Evolutionary conservation across 2,888 invertebrate genomes (phyloP), one percentile per base, ranked within the genome.

Genomic region (Atrina japonica): DNA sequence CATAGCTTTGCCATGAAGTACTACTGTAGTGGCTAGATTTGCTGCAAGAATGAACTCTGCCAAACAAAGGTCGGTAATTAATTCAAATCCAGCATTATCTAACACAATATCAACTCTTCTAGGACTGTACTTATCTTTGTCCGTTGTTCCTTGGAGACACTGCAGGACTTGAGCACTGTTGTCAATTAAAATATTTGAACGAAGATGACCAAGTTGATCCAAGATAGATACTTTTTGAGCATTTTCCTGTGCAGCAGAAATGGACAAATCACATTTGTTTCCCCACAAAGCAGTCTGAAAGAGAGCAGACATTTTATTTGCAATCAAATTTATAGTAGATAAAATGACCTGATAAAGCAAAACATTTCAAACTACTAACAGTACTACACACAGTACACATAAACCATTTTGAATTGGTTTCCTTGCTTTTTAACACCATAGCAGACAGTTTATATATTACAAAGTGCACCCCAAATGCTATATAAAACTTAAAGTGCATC

Each of bases 21-120:
- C 92, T 29, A 98, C 92, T 91, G 93, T 92, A n/a, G 91, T 89
- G n/a, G 93, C 94, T 25, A 92, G 91, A 78, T 90, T 92, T 77
- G 92, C 92, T 77, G 89, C 90, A 68, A 95, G 90, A 0, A 99
- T 89, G 87, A 94, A 96, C 80, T 96, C 95, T 1, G 96, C 96
- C 1, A 99, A 87, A 85, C 96, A 95, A 0, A 99, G 90, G 89
- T 99, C 99, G 0, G 96, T 94, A 81, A 96, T 95, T 0, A 99
- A 86, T 91, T 99, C 99, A 88, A 97, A 97, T 0, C 97, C 99
- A 0, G 96, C 93, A 90, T 99, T 99, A 90, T 99, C 99, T 71
- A 96, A 93, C 0, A 99, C 93, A 66, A 91, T 85, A 71, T 88
- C 87, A 3, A 91, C 75, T 25, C 80, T 60, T 0, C 80, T 78